Evolutionary conservation across 2,888 invertebrate genomes (phyloP), one percentile per base, ranked within the genome.

Genomic region (Trachelus tabidus): DNA sequence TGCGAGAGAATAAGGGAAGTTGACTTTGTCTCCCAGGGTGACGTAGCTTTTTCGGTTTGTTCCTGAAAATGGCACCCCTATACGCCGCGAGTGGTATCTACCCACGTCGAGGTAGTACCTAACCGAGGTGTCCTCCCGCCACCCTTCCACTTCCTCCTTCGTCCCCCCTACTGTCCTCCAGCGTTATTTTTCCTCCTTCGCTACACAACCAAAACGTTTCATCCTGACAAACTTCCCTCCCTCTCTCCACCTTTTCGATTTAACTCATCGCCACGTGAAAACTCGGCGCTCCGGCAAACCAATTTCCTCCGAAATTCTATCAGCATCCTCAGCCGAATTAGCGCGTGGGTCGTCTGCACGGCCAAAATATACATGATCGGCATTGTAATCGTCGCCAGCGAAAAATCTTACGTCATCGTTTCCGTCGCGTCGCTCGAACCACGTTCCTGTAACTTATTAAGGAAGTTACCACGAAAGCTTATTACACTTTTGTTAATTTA

Each of bases 401-500:
- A 71, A 71, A 30, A 71, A 31, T 23, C 15, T 71, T 31, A 34
- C 12, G 12, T 12, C 31, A 31, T 31, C 71, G 12, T 71, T 11
- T 71, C 71, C 9, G 71, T 31, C 71, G 31, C 12, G 9, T 71
- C 9, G 71, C 34, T 31, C 33, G 35, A 31, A 71, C 71, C 71
- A 71, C 71, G 56, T 56, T 23, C 56, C 56, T 9, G 23, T 23
- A 23, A 23, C 56, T 23, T 56, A 56, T 56, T 23, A 56, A 9
- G 74, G 76, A 79, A 81, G 81, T 81, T 83, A 81, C 80, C 79
- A 81, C 77, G 77, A 40, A 56, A 34, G 82, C 81, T 56, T 80
- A 82, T 82, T 81, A 83, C 77, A 81, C 82, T 83, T 83, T 77
- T 81, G 79, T 82, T 83, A 83, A 83, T 83, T 80, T 79, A 81